phyloP scores from a whole-genome alignment of 2,888 invertebrate species.

The Acheta domesticus region DNA sequence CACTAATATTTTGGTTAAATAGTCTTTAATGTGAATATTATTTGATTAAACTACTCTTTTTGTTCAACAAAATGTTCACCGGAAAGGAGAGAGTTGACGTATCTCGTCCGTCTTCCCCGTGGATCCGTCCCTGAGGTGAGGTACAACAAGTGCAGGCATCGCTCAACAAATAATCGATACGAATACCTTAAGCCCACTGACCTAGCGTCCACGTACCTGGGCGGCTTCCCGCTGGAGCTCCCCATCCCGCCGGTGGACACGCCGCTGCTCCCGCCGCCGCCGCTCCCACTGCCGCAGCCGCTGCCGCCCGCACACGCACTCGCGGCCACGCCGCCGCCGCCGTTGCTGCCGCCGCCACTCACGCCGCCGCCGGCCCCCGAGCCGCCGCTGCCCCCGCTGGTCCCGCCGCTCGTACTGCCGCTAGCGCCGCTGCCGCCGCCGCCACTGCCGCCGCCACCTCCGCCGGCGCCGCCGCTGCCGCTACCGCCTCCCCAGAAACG shows the following conservation, averaged over 20 bases:
- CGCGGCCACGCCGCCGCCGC: background rate
- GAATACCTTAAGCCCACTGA: too few relatives aligned
- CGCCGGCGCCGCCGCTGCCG: slow-evolving; percentile 56
- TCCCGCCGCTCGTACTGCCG: slow-evolving; percentile 75
- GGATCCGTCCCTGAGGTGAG: too few relatives aligned
- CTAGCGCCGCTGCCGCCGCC: slow-evolving; percentile 58
- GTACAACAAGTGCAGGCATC: too few relatives aligned
- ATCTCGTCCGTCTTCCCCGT: too few relatives aligned
- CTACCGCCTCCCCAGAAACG: slow-evolving; percentile 60
- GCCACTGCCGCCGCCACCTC: too few relatives aligned
- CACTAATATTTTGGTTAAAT: too few relatives aligned
- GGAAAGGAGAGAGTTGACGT: too few relatives aligned
- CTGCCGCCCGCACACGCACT: slow-evolving; percentile 33
- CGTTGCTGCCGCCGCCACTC: background rate
- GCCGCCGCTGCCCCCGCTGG: slow-evolving; percentile 72
- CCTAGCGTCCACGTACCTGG: too few relatives aligned
- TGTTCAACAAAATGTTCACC: too few relatives aligned
- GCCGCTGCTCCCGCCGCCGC: slow-evolving; percentile 41
- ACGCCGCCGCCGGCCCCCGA: background rate
- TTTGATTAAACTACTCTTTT: too few relatives aligned
- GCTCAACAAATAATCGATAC: too few relatives aligned
- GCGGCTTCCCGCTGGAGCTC: slow-evolving; percentile 71
- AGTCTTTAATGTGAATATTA: too few relatives aligned
- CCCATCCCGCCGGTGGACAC: slow-evolving; percentile 48
- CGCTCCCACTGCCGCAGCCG: slow-evolving; percentile 48